Evolutionary conservation across 2,888 invertebrate species (phyloP).

Genomic region (Celastrina argiolus): DNA sequence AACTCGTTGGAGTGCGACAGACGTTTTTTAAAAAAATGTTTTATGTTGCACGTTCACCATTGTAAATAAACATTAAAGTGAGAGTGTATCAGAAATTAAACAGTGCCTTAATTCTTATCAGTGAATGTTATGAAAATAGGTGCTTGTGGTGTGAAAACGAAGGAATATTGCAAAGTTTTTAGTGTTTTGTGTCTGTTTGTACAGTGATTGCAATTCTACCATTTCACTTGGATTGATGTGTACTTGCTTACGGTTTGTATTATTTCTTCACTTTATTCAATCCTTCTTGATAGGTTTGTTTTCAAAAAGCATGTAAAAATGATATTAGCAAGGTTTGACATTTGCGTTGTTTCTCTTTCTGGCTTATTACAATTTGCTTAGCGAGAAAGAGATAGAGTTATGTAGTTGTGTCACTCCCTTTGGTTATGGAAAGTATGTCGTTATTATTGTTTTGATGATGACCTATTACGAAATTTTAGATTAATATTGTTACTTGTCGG

Average conservation of each 20-base stretch:
- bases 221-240: conserved; percentile 73
- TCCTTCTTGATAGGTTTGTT: conserved; percentile 35
- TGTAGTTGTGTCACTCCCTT: conserved; percentile 51
- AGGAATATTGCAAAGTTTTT: conserved; percentile 47
- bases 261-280: conserved; percentile 6
- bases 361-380: conserved; percentile 35
- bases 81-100: conserved; percentile 44
- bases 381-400: conserved; percentile 52
- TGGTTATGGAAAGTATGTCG: conserved; percentile 61
- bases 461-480: conserved; percentile 63
- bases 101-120: conserved; percentile 46
- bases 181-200: conserved; percentile 72
- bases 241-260: conserved; percentile 66
- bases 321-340: conserved; percentile 63
- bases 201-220: conserved; percentile 54
- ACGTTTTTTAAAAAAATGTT: conserved; percentile 59
- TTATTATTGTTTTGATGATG: conserved; percentile 66
- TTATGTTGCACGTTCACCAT: conserved; percentile 48
- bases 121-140: conserved; percentile 55
- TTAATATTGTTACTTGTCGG: conserved; percentile 41
- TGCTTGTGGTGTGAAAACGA: conserved; percentile 49
- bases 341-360: conserved; percentile 49
- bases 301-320: conserved; percentile 51
- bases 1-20: conserved; percentile 58
- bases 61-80: conserved; percentile 62